Evolutionary conservation across 2,797 vertebrate genomes (phyloP).

Genomic region (Aselliscus stoliczkanus): DNA sequence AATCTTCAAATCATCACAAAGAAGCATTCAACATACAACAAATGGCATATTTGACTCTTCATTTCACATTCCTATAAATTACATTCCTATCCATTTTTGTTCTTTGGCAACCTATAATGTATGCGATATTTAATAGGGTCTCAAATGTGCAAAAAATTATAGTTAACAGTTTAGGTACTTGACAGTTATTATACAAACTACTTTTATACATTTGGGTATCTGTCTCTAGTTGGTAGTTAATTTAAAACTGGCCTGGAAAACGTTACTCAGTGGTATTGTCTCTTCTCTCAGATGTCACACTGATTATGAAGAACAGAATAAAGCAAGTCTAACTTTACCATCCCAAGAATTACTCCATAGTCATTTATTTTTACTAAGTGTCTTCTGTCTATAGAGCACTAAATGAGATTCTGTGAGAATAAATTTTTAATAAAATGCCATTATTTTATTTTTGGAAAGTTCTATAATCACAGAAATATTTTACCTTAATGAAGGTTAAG

Average conservation of each 20-base stretch:
- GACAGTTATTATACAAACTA: neutral
- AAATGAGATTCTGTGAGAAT: slow-evolving; percentile 4
- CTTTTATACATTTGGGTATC: neutral
- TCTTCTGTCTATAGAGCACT: neutral
- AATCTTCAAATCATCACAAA: neutral
- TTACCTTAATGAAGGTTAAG: neutral
- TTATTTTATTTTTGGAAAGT: slow-evolving; percentile 5
- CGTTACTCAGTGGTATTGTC: neutral
- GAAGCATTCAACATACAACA: neutral
- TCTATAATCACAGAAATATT: neutral
- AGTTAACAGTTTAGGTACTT: neutral
- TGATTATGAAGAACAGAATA: neutral
- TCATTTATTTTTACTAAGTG: neutral
- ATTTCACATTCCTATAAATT: slow-evolving; percentile 12
- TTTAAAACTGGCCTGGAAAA: neutral
- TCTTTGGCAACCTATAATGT: neutral
- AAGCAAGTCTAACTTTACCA: neutral
- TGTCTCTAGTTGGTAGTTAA: neutral
- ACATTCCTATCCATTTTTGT: slow-evolving; percentile 24
- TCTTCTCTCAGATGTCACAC: neutral
- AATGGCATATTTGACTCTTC: neutral
- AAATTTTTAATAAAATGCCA: neutral
- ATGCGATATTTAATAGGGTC: neutral
- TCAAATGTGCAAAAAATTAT: neutral
- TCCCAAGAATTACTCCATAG: neutral